These are phyloP conservation scores for Nipponia nippon DNA, from an alignment of 2,113 vertebrate genomes.

Conservation along the genomic window DNA sequence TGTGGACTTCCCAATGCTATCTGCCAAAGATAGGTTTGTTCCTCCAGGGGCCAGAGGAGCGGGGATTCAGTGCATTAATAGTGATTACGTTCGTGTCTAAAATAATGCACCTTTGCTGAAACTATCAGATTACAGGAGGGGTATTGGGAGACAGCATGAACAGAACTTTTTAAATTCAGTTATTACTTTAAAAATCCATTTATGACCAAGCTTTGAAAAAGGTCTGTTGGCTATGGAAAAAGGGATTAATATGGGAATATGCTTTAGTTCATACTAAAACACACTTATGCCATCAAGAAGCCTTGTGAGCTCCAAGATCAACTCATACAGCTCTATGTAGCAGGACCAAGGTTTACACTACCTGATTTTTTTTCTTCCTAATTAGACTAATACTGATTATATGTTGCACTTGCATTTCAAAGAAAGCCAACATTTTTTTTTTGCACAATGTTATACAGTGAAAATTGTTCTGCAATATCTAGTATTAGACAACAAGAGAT, in stretches of 20 bases:
- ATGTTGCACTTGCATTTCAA: not conserved
- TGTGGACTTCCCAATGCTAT: not conserved
- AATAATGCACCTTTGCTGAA: not conserved
- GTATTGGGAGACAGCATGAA: not conserved
- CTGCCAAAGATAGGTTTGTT: not conserved
- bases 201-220: not conserved
- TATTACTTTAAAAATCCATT: not conserved
- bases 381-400: not conserved
- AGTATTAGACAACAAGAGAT: not conserved
- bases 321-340: not conserved
- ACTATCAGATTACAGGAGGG: not conserved
- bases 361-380: not conserved
- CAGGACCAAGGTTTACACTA: not conserved
- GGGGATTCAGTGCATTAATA: not conserved
- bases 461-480: not conserved
- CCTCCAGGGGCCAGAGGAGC: not conserved
- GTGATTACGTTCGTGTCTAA: not conserved
- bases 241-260: not conserved
- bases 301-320: not conserved
- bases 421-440: not conserved
- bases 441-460: not conserved
- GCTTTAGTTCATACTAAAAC: not conserved
- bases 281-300: not conserved
- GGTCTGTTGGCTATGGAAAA: not conserved
- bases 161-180: not conserved